These are phyloP conservation scores for Amphilophus citrinellus DNA, from an alignment of 2,113 vertebrate species.

Conservation along the genomic window DNA sequence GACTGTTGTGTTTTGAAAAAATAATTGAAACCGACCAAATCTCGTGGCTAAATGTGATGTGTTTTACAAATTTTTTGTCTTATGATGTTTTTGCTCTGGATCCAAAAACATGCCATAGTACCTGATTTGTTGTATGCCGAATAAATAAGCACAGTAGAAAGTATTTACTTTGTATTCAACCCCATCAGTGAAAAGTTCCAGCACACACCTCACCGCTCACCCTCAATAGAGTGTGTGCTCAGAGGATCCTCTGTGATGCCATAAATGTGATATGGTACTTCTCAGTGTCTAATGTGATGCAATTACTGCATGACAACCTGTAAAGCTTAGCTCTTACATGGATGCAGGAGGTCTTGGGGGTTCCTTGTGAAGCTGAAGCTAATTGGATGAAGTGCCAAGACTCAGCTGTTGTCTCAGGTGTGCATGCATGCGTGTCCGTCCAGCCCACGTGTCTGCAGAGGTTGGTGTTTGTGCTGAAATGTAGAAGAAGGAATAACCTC, in stretches of 20 bases:
- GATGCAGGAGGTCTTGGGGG: background rate
- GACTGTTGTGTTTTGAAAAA: no score
- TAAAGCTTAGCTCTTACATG: background rate
- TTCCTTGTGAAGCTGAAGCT: constrained; percentile 26
- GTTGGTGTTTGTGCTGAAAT: background rate
- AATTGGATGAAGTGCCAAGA: constrained; percentile 17
- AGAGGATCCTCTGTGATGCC: background rate
- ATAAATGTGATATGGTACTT: constrained; percentile 3
- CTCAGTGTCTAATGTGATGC: constrained; percentile 2
- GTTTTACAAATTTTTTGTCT: no score
- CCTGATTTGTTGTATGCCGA: background rate
- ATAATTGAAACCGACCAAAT: no score
- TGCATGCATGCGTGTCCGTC: background rate
- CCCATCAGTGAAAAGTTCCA: background rate
- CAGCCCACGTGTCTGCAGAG: background rate
- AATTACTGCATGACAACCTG: background rate
- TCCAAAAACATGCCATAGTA: no score
- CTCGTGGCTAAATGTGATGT: no score
- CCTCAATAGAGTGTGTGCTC: background rate
- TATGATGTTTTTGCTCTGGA: no score
- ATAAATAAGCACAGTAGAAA: background rate
- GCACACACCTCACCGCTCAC: background rate
- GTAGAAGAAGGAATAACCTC: background rate
- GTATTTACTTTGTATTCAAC: background rate
- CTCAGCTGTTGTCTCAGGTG: constrained; percentile 8